Percentiles rank a stretch among this genome's conserved stretches.
Evolutionary conservation across 1,140 invertebrate genomes (phyloP).

Genomic region (Calycopis cecrops): DNA sequence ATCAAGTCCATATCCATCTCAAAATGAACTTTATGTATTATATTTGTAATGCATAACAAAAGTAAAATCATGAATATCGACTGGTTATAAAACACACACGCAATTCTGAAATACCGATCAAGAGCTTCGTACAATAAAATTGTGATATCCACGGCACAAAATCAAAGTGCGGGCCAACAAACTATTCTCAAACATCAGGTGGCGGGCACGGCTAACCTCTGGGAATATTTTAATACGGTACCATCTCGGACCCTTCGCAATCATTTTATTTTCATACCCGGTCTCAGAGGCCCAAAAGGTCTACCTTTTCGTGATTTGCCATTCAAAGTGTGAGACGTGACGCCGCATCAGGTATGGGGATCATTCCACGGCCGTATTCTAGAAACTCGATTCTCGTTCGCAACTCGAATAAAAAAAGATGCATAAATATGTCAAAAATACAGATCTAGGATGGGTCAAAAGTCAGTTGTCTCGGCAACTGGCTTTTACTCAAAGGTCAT

Average conservation of each 20-base stretch:
- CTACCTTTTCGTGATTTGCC: constrained; percentile 66
- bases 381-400: background rate
- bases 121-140: no score
- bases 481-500: constrained; percentile 5
- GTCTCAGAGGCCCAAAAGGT: constrained; percentile 65
- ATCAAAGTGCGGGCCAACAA: constrained; percentile 23
- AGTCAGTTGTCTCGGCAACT: constrained; percentile 7
- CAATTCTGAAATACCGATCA: no score
- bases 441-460: background rate
- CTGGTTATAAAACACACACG: no score
- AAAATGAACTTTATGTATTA: no score
- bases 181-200: constrained; percentile 67
- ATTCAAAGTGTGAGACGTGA: constrained; percentile 67
- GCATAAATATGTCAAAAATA: background rate
- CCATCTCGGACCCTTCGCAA: constrained; percentile 58
- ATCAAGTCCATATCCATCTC: no score
- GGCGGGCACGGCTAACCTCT: constrained; percentile 38
- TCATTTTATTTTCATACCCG: constrained; percentile 72
- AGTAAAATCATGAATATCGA: no score
- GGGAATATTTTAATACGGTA: constrained; percentile 68
- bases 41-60: no score
- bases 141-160: no score
- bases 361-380: constrained; percentile 26
- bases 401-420: constrained; percentile 1
- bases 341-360: constrained; percentile 64